Evolutionary conservation across 2,888 invertebrate species (phyloP), one percentile per base, ranked within the genome.

Genomic region (Punctoribates punctum): DNA sequence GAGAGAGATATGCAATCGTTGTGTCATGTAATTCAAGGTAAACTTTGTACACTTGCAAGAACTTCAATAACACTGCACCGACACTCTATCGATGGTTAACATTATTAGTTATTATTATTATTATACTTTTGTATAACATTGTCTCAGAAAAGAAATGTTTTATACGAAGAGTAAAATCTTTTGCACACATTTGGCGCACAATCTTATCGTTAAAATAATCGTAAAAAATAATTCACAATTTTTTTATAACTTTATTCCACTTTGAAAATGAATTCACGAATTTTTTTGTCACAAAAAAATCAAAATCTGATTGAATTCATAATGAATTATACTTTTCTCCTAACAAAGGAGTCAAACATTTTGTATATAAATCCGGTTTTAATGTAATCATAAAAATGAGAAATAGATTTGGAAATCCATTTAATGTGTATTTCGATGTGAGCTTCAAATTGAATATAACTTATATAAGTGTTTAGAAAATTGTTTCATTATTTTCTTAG

Each of bases 281-380:
- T n/a, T 25, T 57, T 57, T 57, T 57, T 57, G 57, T 51, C 17
- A 51, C 25, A 25, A 25, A 57, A 57, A 23, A 25, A 20, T 8
- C 34, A 23, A 57, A 20, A 23, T 57, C 23, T 23, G 23, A 23
- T 25, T 23, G 20, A 57, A 57, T 57, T 57, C 25, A 23, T 25
- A 23, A 20, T 57, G 23, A 51, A 51, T 57, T 57, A 23, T 25
- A 23, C 23, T 34, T 34, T 34, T 34, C 34, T 57, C 23, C 23
- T 1, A 25, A 57, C 57, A 57, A 57, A 57, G 57, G 25, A 25
- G n/a, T 57, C 57, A 25, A 25, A 57, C 25, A 51, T 20, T 20
- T n/a, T 51, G 51, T 25, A 57, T 57, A 25, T 57, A 23, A 57
- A 57, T 57, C 57, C 57, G 57, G 57, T 57, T 57, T 57, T 23